These are phyloP conservation scores for Mimachlamys varia DNA, from an alignment of 2,888 invertebrate genomes.

Conservation along the genomic window DNA sequence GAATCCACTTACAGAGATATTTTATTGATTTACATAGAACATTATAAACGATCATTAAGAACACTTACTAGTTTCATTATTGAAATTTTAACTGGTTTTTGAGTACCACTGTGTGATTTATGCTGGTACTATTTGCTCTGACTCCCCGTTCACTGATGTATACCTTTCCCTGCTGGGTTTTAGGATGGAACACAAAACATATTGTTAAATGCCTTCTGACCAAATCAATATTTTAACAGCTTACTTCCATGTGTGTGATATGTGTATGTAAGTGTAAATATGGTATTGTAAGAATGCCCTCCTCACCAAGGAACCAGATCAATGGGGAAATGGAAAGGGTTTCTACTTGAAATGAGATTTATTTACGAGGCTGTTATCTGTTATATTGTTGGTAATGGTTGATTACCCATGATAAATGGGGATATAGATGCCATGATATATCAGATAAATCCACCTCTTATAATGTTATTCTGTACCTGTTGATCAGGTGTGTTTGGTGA, in stretches of 20 bases:
- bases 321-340: background rate
- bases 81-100: too few relatives aligned
- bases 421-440: background rate
- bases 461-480: background rate
- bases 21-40: too few relatives aligned
- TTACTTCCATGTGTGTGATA: background rate
- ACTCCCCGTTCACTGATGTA: background rate
- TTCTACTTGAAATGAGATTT: background rate
- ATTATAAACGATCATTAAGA: too few relatives aligned
- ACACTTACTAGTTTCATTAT: too few relatives aligned
- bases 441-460: background rate
- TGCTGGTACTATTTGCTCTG: background rate
- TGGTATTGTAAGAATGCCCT: background rate
- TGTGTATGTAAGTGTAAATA: background rate
- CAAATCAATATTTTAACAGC: background rate
- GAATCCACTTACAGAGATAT: too few relatives aligned
- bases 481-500: background rate
- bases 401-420: background rate
- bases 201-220: background rate
- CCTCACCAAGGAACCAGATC: background rate
- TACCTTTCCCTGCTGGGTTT: background rate
- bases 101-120: too few relatives aligned
- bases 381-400: background rate
- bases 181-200: background rate
- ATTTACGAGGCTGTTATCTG: background rate